phyloP scores from a whole-genome alignment of 2,797 vertebrate genomes.

The Melanotaenia maccullochi region DNA sequence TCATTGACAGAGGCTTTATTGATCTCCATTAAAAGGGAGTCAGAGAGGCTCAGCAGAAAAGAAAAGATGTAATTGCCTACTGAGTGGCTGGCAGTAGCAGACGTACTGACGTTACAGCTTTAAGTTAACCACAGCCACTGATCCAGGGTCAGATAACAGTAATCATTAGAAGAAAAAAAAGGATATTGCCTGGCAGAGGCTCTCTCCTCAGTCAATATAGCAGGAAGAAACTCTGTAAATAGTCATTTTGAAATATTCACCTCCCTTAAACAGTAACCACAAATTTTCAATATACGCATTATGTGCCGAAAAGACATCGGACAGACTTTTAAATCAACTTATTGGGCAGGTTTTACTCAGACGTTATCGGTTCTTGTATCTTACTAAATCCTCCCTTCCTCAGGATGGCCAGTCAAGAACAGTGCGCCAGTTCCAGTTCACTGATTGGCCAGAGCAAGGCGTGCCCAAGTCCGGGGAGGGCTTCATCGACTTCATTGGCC shows the following conservation, averaged over 20 bases:
- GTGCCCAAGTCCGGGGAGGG: slow-evolving; percentile 98
- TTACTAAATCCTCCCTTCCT: not conserved
- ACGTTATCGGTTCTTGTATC: not conserved
- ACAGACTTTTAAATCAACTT: not conserved
- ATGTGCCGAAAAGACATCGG: slow-evolving; percentile 11
- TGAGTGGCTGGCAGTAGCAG: slow-evolving; percentile 75
- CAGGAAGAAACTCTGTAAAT: slow-evolving; percentile 42
- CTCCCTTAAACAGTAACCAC: slow-evolving; percentile 18
- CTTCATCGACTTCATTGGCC: slow-evolving; percentile 98
- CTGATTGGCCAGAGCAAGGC: slow-evolving; percentile 97
- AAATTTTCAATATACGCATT: slow-evolving; percentile 15
- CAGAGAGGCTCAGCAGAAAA: slow-evolving; percentile 76
- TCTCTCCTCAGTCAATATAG: slow-evolving; percentile 46
- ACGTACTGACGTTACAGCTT: slow-evolving; percentile 62
- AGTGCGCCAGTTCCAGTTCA: slow-evolving; percentile 99
- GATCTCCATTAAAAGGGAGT: slow-evolving; percentile 82
- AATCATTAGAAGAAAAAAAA: slow-evolving; percentile 65
- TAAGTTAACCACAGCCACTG: slow-evolving; percentile 72
- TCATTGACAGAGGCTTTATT: slow-evolving; percentile 80
- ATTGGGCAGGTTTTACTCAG: slow-evolving; percentile 3
- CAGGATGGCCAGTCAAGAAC: slow-evolving; percentile 97
- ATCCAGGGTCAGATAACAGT: slow-evolving; percentile 77
- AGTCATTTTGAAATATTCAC: slow-evolving; percentile 34
- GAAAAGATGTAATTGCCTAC: slow-evolving; percentile 79
- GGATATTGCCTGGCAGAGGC: slow-evolving; percentile 59